phyloP scores from a whole-genome alignment of 2,888 invertebrate species.

The Nomada ferruginata region DNA sequence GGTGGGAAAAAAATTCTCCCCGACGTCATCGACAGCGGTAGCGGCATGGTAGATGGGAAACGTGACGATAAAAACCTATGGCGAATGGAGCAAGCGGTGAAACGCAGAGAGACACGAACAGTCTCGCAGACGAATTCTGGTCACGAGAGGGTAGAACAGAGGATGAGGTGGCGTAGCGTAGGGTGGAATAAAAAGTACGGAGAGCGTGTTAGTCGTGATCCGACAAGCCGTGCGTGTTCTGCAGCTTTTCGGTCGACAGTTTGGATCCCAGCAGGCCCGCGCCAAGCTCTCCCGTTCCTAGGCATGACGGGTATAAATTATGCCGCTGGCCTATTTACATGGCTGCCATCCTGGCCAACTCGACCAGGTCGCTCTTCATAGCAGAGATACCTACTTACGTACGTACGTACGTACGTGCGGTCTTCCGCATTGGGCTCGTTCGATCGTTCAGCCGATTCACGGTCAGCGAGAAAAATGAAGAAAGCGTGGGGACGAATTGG shows the following conservation, averaged over 20 bases:
- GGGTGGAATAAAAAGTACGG: constrained; percentile 42
- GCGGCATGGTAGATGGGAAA: not conserved
- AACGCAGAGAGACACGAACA: constrained; percentile 36
- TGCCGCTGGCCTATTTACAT: constrained; percentile 81
- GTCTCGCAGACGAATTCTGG: constrained; percentile 37
- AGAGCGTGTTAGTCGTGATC: constrained; percentile 54
- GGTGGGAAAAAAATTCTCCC: constrained; percentile 6
- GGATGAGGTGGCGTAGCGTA: not conserved
- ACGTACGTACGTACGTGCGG: constrained; percentile 60
- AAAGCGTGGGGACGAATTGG: not conserved
- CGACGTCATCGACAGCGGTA: constrained; percentile 11
- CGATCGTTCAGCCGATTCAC: constrained; percentile 45
- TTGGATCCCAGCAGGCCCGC: constrained; percentile 70
- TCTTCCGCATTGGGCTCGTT: constrained; percentile 69
- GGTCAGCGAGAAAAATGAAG: constrained; percentile 17
- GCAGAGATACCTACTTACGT: constrained; percentile 69
- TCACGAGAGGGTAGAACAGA: not conserved
- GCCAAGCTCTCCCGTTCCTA: constrained; percentile 57
- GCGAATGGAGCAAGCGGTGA: constrained; percentile 19
- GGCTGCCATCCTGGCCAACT: constrained; percentile 71
- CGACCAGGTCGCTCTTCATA: constrained; percentile 67
- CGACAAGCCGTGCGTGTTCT: constrained; percentile 67
- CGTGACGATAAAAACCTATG: constrained; percentile 35
- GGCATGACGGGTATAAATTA: constrained; percentile 80
- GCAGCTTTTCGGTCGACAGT: constrained; percentile 68